These are phyloP conservation scores for Stenodema calcarata DNA, from an alignment of 2,888 invertebrate species.

Conservation along the genomic window DNA sequence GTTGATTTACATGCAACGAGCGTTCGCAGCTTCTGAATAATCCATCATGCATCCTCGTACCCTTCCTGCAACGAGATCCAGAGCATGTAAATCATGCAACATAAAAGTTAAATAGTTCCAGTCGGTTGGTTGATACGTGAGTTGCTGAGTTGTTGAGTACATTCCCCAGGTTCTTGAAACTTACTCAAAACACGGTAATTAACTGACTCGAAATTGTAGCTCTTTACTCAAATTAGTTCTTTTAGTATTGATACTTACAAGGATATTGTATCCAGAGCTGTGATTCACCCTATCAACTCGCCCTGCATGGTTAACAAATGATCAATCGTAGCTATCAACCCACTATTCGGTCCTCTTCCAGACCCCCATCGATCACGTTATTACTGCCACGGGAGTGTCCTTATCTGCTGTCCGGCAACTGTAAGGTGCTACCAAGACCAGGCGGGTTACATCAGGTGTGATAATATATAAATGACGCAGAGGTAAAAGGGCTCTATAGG, in stretches of 20 bases:
- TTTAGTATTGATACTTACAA: too few relatives aligned
- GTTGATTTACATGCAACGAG: not conserved
- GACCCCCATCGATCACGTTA: not conserved
- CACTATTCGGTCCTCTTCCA: not conserved
- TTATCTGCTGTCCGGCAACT: not conserved
- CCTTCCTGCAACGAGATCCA: not conserved
- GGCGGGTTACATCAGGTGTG: not conserved
- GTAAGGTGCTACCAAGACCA: not conserved
- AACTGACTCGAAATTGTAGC: too few relatives aligned
- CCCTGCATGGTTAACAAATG: too few relatives aligned
- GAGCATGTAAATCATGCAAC: not conserved
- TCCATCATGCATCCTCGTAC: not conserved
- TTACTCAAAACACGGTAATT: too few relatives aligned
- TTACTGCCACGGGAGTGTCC: not conserved
- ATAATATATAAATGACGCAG: not conserved
- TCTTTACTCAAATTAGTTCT: too few relatives aligned
- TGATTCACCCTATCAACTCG: too few relatives aligned
- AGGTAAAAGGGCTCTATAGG: constrained; percentile 5
- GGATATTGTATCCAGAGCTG: too few relatives aligned
- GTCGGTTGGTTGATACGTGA: not conserved
- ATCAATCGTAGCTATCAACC: too few relatives aligned
- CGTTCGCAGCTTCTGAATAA: not conserved
- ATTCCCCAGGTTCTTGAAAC: too few relatives aligned
- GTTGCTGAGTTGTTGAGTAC: too few relatives aligned
- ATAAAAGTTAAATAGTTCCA: not conserved